A percentile compares a stretch with the other conserved stretches of the same genome.
Evolutionary conservation across 2,888 invertebrate genomes (phyloP).

Genomic region (Beris morrisii): DNA sequence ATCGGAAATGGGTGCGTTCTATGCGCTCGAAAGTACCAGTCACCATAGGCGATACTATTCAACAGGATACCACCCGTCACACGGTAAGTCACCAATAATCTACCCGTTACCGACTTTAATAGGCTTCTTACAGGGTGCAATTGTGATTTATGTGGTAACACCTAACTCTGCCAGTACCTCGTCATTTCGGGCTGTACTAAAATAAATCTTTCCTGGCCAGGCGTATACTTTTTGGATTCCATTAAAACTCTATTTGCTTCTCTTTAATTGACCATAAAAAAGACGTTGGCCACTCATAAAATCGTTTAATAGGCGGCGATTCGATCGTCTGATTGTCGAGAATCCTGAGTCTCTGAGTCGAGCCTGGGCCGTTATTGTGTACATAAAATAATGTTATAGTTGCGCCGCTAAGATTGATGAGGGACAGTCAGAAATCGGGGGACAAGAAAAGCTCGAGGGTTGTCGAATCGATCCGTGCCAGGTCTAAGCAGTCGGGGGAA

Average conservation of each 20-base stretch:
- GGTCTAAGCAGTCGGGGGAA: neutral
- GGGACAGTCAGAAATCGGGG: neutral
- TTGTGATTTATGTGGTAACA: too few species aligned
- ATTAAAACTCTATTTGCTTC: slow-evolving; percentile 31
- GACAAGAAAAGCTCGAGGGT: neutral
- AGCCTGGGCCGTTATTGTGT: too few species aligned
- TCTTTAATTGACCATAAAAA: slow-evolving; percentile 32
- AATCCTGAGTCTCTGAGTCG: too few species aligned
- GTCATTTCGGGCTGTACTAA: too few species aligned
- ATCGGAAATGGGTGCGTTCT: slow-evolving; percentile 57
- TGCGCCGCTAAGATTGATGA: too few species aligned
- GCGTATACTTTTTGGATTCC: slow-evolving; percentile 15
- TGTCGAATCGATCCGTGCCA: neutral
- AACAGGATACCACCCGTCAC: slow-evolving; percentile 52
- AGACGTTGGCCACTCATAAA: slow-evolving; percentile 25
- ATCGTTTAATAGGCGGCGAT: neutral
- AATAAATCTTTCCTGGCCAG: neutral
- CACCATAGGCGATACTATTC: slow-evolving; percentile 57
- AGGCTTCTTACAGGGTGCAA: too few species aligned
- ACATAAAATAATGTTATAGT: too few species aligned
- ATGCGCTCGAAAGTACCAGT: slow-evolving; percentile 55
- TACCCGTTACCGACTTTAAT: too few species aligned
- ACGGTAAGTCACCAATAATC: slow-evolving; percentile 46
- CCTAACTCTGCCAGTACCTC: too few species aligned
- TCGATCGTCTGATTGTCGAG: neutral